phyloP scores from a whole-genome alignment of 2,797 vertebrate species.

The Caiman crocodilus region DNA sequence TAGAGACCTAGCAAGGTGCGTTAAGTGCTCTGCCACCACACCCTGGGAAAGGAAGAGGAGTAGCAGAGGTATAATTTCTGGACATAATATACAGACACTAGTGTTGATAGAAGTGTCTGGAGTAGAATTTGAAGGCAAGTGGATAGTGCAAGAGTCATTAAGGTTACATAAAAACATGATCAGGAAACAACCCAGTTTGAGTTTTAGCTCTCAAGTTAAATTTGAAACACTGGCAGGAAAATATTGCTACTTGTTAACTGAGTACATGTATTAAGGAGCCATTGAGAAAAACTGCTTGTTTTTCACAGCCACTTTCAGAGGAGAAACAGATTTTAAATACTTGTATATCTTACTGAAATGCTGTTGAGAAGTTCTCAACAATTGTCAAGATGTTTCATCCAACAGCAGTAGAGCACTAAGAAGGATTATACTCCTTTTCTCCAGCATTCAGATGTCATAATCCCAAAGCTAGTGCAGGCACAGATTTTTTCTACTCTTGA shows the following conservation, averaged over 20 bases:
- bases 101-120: not conserved
- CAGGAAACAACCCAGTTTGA: not conserved
- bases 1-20: no score
- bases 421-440: not conserved
- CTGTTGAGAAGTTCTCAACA: not conserved
- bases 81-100: not conserved
- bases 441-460: not conserved
- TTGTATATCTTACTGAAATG: not conserved
- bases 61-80: not conserved
- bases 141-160: not conserved
- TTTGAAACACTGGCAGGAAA: slow-evolving; percentile 1
- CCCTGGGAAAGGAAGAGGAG: not conserved
- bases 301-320: not conserved
- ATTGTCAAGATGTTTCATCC: not conserved
- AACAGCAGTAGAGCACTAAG: not conserved
- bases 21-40: no score
- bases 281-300: not conserved
- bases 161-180: not conserved
- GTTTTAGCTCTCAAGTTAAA: not conserved
- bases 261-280: not conserved
- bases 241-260: not conserved
- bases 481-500: not conserved
- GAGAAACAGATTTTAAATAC: not conserved
- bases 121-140: not conserved
- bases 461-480: not conserved